Base-by-base conservation (phyloP, 2,888 invertebrate species). In the Lottia scabra region DNA sequence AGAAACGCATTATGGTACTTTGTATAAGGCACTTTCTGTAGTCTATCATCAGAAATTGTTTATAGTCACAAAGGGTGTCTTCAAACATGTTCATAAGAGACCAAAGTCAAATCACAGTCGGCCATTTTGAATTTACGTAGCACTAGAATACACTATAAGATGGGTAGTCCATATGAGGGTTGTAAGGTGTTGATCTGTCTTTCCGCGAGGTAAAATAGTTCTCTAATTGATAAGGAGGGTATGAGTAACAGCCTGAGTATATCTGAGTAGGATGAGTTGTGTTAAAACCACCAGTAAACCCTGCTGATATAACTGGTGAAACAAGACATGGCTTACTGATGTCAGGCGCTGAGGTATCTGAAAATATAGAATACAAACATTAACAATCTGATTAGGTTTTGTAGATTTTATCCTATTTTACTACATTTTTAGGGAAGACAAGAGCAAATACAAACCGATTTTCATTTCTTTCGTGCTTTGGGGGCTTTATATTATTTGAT, bases 111-210 rank as follows among this genome's bases (percentile, higher is more conserved):
- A 56, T 56, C 56, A 56, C 56, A 56, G 56, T 19, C 23, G 23
- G 56, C 56, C 56, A 56, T 56, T 56, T 56, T 56, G 23, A 19
- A 10, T 23, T 19, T 56, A 38, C 10, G 19, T 23, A 19, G 56
- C 23, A 56, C 56, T 56, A 56, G 56, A 56, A 56, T 56, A 56
- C 56, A 56, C 56, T 56, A 56, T 56, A 56, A 23, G 77, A 71
- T 0, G 80, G 68, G 69, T 88, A 87, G 69, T 88, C 88, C 78
- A 85, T 78, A 38, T 83, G 82, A 26, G 85, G 75, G 12, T 82
- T 73, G 78, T 87, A 87, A 19, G 88, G 87, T 10, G 84, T 76
- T 16, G 85, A 83, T n/a, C 87, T 72, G 15, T 80, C 72, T 71
- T 82, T 82, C 73, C 83, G 83, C 2, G 80, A 74, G 77, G 80